Conservation (phyloP, 2,888 invertebrate genomes). For the Lasioglossum vierecki region DNA sequence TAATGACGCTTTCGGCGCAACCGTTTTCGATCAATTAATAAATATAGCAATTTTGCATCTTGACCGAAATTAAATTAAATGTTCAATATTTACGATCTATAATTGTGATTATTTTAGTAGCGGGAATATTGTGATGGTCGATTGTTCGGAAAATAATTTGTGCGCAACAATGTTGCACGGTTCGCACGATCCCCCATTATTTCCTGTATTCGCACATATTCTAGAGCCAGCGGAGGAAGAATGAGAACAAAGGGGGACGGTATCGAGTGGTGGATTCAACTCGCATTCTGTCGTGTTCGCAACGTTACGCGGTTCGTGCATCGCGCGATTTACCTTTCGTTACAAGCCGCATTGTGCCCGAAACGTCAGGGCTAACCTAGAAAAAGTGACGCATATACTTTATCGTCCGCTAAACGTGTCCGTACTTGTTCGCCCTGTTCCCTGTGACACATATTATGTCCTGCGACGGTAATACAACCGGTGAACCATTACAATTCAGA, state of each 20-base stretch:
- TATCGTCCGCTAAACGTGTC: constrained; percentile 42
- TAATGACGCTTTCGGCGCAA: too few relatives aligned
- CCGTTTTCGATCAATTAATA: too few relatives aligned
- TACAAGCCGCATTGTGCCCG: constrained; percentile 34
- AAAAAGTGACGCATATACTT: constrained; percentile 57
- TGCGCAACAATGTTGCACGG: neutral
- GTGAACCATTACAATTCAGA: neutral
- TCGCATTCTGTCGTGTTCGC: constrained; percentile 7
- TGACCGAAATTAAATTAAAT: too few relatives aligned
- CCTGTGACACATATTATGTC: constrained; percentile 14
- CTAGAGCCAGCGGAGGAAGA: neutral
- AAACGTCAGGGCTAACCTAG: constrained; percentile 51
- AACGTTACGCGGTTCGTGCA: constrained; percentile 18
- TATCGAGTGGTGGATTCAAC: constrained; percentile 1
- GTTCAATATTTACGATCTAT: too few relatives aligned
- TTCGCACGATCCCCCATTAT: neutral
- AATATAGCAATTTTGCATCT: too few relatives aligned
- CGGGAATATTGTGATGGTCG: neutral
- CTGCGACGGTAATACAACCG: constrained; percentile 7
- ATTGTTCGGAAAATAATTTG: neutral
- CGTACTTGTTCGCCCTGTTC: constrained; percentile 32
- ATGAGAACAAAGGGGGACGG: neutral
- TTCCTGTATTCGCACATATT: neutral
- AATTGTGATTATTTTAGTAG: too few relatives aligned
- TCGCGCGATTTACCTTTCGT: constrained; percentile 41